Base-by-base conservation (phyloP, 1,140 invertebrate genomes). In the Matsumurasca onukii region DNA sequence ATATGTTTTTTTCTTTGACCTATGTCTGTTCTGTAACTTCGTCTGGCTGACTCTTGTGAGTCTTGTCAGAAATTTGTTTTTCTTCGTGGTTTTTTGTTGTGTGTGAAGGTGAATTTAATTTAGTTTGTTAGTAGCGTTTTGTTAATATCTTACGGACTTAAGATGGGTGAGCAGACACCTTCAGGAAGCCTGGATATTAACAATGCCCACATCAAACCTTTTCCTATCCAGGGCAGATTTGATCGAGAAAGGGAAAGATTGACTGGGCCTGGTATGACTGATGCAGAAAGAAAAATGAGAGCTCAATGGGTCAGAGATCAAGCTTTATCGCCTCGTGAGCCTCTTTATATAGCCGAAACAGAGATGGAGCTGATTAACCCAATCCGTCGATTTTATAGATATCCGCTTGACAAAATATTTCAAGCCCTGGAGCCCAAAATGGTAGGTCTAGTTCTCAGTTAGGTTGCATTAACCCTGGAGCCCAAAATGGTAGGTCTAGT, bases 261-360 rank as follows among this genome's bases (percentile, higher is more conserved):
- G 25, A 74, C 87, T 59, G 92, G 92, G 25, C 74, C 87, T 59
- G 92, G 92, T 67, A 95, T 94, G 92, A 88, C 86, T 2, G 82
- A 89, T 75, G 88, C 86, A 15, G 92, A 95, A 81, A 84, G 93
- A 72, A 86, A 86, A 57, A 95, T 89, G 86, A 84, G 93, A 68
- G 88, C 86, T 72, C 85, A 94, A 77, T 95, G 87, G 86, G 71
- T 94, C 0, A 87, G 93, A 77, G 92, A 93, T 82, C 92, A 94
- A 82, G 75, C 86, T 69, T 81, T 95, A 48, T 78, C 86, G 61
- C 82, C 84, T 12, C 86, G 89, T 65, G 93, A 94, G 75, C 91
- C 93, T 0, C 76, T 85, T 31, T 75, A 83, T 70, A 84, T 88
- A 0, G 84, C 87, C 12, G 83, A 88, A 75, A 86, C 87, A 67